Conservation (phyloP, 2,797 vertebrate species). For the Platyrinchus mystaceus region DNA sequence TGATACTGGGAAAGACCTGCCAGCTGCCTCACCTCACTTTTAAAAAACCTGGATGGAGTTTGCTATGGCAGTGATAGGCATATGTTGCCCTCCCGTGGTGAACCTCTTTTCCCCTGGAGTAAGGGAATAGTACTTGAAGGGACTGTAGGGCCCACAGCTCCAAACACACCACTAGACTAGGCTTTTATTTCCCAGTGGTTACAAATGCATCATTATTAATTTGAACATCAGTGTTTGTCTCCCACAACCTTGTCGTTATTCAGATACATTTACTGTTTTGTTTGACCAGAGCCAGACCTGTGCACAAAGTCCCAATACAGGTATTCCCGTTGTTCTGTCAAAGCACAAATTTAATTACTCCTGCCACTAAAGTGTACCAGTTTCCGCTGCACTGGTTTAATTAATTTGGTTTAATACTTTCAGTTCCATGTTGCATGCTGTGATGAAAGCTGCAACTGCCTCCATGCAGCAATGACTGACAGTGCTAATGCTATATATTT, state of each 20-base stretch:
- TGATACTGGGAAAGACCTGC: neutral
- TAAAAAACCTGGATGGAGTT: rapidly evolving
- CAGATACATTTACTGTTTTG: neutral
- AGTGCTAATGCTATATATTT: neutral
- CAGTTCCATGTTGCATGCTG: neutral
- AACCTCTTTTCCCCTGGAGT: neutral
- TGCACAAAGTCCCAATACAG: neutral
- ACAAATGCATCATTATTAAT: rapidly evolving
- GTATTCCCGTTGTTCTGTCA: neutral
- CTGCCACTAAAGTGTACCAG: neutral
- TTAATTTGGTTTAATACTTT: neutral
- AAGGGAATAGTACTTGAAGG: rapidly evolving
- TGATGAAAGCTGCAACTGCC: neutral
- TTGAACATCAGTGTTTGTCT: neutral
- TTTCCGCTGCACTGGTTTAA: neutral
- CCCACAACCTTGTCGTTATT: neutral
- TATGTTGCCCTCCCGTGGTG: neutral
- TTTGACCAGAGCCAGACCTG: neutral
- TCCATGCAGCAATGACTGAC: neutral
- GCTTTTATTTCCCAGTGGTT: neutral
- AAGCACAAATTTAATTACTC: neutral
- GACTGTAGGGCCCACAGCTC: rapidly evolving
- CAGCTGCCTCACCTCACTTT: rapidly evolving
- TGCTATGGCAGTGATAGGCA: rapidly evolving
- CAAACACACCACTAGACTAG: rapidly evolving